phyloP scores from a whole-genome alignment of 2,888 invertebrate species.

The Megamerina dolium region DNA sequence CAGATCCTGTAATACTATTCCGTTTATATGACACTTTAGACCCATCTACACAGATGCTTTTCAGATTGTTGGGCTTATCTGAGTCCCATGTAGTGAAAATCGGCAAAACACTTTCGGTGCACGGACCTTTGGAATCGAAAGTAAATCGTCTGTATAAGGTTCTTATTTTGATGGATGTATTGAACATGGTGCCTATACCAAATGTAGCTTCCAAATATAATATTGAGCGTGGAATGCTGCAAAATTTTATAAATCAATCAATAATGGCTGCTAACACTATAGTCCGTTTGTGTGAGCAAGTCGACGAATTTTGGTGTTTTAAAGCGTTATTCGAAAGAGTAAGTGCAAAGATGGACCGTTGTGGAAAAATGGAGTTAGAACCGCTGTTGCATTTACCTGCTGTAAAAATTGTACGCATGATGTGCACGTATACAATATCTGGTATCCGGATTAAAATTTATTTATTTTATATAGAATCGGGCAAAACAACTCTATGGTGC shows the following conservation, averaged over 20 bases:
- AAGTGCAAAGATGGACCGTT: conserved; percentile 68
- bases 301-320: conserved; percentile 78
- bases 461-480: conserved; percentile 53
- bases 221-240: conserved; percentile 72
- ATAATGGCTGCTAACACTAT: conserved; percentile 70
- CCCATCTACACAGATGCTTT: conserved; percentile 62
- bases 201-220: conserved; percentile 65
- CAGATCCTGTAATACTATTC: conserved; percentile 37
- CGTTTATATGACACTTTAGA: conserved; percentile 59
- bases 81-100: conserved; percentile 66
- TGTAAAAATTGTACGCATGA: conserved; percentile 66
- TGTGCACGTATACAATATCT: background rate
- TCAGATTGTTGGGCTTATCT: conserved; percentile 68
- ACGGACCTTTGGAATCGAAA: conserved; percentile 47
- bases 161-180: conserved; percentile 74
- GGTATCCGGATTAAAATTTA: background rate
- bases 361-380: conserved; percentile 72
- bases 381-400: conserved; percentile 83
- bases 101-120: conserved; percentile 61
- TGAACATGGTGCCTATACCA: conserved; percentile 62
- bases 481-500: conserved; percentile 78
- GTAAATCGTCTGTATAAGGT: conserved; percentile 78
- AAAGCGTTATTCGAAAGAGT: conserved; percentile 69
- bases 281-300: conserved; percentile 71
- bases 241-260: conserved; percentile 66